Evolutionary conservation across 2,797 vertebrate genomes (phyloP).

Genomic region (Glossophaga mutica): DNA sequence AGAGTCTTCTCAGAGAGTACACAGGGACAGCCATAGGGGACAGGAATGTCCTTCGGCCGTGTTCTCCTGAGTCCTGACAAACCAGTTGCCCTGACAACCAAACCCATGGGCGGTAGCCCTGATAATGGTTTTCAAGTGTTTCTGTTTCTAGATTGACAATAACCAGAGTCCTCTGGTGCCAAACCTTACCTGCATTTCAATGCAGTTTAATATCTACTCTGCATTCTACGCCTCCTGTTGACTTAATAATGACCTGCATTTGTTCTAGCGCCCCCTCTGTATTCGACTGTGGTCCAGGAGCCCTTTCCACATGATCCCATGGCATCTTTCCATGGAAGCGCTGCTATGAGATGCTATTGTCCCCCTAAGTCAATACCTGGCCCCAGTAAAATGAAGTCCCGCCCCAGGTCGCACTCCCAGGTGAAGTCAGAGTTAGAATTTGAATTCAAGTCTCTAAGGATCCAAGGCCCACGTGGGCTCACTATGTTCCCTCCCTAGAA

Average conservation of each 20-base stretch:
- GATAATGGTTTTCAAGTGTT: neutral
- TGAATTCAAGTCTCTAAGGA: neutral
- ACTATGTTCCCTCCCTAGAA: neutral
- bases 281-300: neutral
- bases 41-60: neutral
- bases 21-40: neutral
- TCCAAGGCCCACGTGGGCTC: neutral
- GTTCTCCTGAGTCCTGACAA: neutral
- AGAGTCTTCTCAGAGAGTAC: neutral
- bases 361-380: neutral
- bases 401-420: neutral
- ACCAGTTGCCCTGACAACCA: neutral
- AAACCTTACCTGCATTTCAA: neutral
- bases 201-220: neutral
- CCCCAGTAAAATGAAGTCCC: neutral
- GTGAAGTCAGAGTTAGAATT: neutral
- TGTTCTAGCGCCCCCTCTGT: neutral
- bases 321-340: neutral
- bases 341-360: neutral
- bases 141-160: neutral
- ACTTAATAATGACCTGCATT: neutral
- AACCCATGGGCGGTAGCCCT: neutral
- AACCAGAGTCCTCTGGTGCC: neutral
- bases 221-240: neutral
- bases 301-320: neutral